A percentile compares a stretch with the other conserved stretches of the same genome.
Evolutionary conservation across 2,113 vertebrate genomes (phyloP).

Genomic region (Theristicus caerulescens): DNA sequence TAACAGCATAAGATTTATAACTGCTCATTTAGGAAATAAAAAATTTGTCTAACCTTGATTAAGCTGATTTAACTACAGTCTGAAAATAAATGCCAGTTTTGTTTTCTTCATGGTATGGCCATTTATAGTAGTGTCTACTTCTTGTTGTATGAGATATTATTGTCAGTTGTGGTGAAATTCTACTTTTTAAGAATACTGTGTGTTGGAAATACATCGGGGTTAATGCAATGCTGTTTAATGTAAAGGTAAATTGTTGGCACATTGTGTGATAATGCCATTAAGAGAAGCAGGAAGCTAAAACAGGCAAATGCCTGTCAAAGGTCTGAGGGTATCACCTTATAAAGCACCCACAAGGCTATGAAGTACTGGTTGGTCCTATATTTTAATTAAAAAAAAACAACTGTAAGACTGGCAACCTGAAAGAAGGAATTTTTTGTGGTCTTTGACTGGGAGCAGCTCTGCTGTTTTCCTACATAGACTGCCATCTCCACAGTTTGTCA

Average conservation of each 20-base stretch:
- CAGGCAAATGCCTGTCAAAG: background rate
- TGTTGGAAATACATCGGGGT: background rate
- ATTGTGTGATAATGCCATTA: background rate
- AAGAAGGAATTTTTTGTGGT: background rate
- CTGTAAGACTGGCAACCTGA: background rate
- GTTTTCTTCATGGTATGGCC: background rate
- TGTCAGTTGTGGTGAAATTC: background rate
- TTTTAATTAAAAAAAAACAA: background rate
- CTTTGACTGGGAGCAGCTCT: background rate
- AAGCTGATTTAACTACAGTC: background rate
- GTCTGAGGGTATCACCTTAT: background rate
- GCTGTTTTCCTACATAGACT: background rate
- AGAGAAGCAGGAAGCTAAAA: background rate
- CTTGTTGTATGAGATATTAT: background rate
- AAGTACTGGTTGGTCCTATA: background rate
- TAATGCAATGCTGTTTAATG: background rate
- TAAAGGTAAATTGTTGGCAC: background rate
- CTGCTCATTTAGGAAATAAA: background rate
- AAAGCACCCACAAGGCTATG: background rate
- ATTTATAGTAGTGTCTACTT: background rate
- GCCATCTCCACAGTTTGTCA: background rate
- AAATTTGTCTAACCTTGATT: background rate
- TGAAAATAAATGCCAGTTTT: background rate
- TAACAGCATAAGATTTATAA: background rate
- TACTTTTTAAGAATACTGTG: background rate